Evolutionary conservation across 2,797 vertebrate genomes (phyloP).

Genomic region (Spinus olivaceus): DNA sequence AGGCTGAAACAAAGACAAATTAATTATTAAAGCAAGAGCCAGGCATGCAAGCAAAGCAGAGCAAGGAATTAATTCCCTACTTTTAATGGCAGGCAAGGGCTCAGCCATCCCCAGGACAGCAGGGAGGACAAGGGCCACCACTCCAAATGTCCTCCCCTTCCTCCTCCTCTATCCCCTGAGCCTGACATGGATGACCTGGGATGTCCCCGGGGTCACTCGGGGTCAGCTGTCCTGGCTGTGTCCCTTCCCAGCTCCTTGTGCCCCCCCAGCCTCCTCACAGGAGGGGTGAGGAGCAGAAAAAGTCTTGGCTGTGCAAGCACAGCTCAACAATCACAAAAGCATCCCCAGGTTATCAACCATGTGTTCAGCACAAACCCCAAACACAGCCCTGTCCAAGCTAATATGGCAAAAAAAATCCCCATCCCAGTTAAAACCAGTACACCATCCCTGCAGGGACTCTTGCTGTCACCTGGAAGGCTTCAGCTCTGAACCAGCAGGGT

Average conservation of each 20-base stretch:
- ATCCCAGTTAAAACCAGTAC: neutral
- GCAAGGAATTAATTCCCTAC: neutral
- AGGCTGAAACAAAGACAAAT: neutral
- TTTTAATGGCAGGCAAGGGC: neutral
- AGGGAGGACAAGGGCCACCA: neutral
- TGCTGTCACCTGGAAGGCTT: neutral
- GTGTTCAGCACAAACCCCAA: neutral
- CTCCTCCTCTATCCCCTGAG: neutral
- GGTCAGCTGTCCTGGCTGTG: neutral
- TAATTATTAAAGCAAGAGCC: neutral
- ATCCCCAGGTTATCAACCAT: neutral
- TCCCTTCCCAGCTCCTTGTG: neutral
- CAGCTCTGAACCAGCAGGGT: neutral
- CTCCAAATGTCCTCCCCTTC: neutral
- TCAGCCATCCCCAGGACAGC: neutral
- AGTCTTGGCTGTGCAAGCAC: neutral
- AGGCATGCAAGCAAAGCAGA: neutral
- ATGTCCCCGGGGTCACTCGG: neutral
- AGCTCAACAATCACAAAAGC: neutral
- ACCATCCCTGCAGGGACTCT: neutral
- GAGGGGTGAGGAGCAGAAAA: neutral
- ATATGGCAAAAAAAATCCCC: neutral
- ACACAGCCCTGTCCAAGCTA: neutral
- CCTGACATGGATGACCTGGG: neutral
- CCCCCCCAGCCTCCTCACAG: neutral